These are phyloP conservation scores for Sanderia malayensis DNA, from an alignment of 30 jellyfish, hydroid and myxozoan genomes.

Conservation along the genomic window DNA sequence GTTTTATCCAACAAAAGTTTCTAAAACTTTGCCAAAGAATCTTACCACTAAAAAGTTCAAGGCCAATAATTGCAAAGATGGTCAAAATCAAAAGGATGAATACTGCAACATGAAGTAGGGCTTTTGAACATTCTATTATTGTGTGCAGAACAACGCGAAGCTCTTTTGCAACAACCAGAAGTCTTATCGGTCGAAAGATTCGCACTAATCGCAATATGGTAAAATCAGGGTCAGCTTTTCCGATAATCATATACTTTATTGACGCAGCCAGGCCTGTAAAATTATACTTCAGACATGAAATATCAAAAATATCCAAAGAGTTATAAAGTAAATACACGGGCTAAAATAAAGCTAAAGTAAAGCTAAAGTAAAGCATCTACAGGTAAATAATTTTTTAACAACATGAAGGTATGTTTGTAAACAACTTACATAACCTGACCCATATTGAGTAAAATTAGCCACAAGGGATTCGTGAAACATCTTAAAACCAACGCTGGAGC, in stretches of 20 bases:
- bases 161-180: constrained; percentile 59
- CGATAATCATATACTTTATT: background rate
- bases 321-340: too few species aligned
- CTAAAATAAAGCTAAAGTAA: too few species aligned
- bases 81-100: constrained; percentile 55
- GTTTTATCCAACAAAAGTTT: background rate
- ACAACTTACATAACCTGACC: too few species aligned
- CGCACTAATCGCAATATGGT: constrained; percentile 63
- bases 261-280: constrained; percentile 49
- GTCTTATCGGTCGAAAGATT: constrained; percentile 75
- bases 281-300: too few species aligned
- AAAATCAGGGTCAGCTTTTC: constrained; percentile 19
- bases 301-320: constrained; percentile 15
- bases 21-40: background rate
- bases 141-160: constrained; percentile 77
- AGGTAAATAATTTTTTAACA: too few species aligned
- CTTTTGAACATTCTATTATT: constrained; percentile 40
- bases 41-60: constrained; percentile 84
- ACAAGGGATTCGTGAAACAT: too few species aligned
- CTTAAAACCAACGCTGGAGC: too few species aligned
- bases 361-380: too few species aligned
- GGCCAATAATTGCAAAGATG: constrained; percentile 70
- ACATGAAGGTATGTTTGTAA: too few species aligned
- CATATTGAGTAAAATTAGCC: too few species aligned
- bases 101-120: constrained; percentile 65